Evolutionary conservation across 2,797 vertebrate genomes (phyloP), one percentile per base, ranked within the genome.

Genomic region (Lophotriccus pileatus): DNA sequence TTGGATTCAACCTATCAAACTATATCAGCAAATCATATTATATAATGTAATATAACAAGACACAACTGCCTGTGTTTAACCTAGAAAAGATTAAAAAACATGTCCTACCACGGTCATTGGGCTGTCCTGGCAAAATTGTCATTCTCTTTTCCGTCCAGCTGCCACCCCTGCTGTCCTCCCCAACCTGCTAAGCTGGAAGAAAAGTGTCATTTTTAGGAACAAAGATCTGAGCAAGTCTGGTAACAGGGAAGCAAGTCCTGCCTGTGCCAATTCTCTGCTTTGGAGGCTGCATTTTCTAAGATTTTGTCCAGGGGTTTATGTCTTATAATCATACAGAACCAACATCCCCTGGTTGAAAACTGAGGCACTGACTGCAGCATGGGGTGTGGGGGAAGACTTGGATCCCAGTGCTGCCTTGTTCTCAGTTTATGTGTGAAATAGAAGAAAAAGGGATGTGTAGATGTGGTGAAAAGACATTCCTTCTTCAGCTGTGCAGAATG

Each of bases 31-130:
- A 94, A 97, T 96, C 95, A 92, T 75, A 87, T 96, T 96, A 92
- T 75, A 83, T 95, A 92, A 94, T 89, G 89, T 96, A 94, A 97
- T 93, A 50, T 83, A 97, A 95, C 80, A 84, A 96, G 96, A 95
- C 95, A 92, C 72, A 94, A 96, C 69, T 78, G 90, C 74, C 87
- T 77, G 84, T 91, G 88, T 95, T 95, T 96, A 96, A 94, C 93
- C 95, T 83, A 94, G 94, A 93, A 94, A 94, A 94, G 79, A 91
- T 95, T 90, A 94, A 94, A 93, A 93, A 94, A 69, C 72, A 93
- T 55, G 85, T 85, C 93, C 89, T 93, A 43, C 41, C 69, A 34
- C 0, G 14, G 89, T 95, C 90, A 94, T 60, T 81, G 84, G 62
- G 64, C 92, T 94, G 84, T 89, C 90, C 90, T 91, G 81, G 95